Conservation (phyloP, 1,140 invertebrate genomes). For the Procambarus clarkii region DNA sequence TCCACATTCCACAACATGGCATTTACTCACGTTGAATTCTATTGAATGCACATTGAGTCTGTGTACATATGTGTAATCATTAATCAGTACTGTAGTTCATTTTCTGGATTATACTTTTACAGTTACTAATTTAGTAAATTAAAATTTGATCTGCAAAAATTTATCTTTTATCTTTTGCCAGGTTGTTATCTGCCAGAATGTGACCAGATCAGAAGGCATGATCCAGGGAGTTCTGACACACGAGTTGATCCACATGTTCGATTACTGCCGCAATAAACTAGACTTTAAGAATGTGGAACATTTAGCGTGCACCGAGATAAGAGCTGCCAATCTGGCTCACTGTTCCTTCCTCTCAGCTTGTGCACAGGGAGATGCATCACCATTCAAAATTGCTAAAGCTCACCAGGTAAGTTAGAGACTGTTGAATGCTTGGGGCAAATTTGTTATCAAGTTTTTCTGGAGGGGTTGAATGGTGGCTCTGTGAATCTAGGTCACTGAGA, state of each 20-base stretch:
- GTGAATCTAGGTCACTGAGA: too few species aligned
- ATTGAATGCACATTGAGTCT: too few species aligned
- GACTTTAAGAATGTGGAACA: constrained; percentile 94
- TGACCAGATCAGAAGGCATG: constrained; percentile 80
- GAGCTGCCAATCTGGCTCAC: constrained; percentile 92
- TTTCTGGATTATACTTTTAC: too few species aligned
- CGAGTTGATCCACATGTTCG: constrained; percentile 98
- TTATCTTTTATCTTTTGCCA: constrained; percentile 76
- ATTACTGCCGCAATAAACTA: constrained; percentile 91
- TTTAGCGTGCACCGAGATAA: constrained; percentile 95
- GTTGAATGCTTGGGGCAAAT: too few species aligned
- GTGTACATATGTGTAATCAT: too few species aligned
- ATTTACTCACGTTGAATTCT: too few species aligned
- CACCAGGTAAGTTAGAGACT: constrained; percentile 80
- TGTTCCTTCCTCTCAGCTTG: constrained; percentile 91
- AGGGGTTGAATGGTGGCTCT: background rate
- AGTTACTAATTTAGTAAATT: too few species aligned
- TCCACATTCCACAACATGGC: too few species aligned
- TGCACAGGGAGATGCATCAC: constrained; percentile 85
- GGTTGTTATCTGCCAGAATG: constrained; percentile 95
- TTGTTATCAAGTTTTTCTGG: constrained; percentile 31
- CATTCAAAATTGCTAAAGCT: constrained; percentile 83
- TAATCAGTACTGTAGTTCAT: too few species aligned
- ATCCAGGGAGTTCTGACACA: constrained; percentile 90
- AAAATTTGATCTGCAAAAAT: too few species aligned